Conservation (phyloP, 2,888 invertebrate species). For the Lasioglossum vierecki region DNA sequence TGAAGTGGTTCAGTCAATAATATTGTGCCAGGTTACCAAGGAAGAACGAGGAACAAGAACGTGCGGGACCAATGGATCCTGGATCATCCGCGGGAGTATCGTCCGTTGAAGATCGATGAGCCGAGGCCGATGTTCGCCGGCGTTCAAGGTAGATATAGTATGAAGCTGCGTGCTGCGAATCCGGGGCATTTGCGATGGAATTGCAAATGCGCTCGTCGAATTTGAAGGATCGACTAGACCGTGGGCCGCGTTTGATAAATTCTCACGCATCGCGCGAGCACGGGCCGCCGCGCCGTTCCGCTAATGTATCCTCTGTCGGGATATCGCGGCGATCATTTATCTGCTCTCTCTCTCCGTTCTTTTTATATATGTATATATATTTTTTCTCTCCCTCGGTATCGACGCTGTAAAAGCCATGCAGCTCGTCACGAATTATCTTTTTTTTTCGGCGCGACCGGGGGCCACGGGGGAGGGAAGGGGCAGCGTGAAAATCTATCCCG, state of each 20-base stretch:
- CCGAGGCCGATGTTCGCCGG: conserved; percentile 33
- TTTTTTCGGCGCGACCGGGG: background rate
- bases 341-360: background rate
- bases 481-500: conserved; percentile 30
- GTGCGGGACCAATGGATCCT: conserved; percentile 55
- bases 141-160: conserved; percentile 47
- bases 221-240: background rate
- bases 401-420: background rate
- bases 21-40: conserved; percentile 25
- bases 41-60: conserved; percentile 50
- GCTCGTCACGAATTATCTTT: conserved; percentile 11
- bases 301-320: background rate
- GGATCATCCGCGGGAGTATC: conserved; percentile 50
- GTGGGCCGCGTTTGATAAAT: background rate
- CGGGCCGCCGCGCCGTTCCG: background rate
- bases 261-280: background rate
- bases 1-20: conserved; percentile 13
- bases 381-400: background rate
- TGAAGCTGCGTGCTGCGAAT: background rate
- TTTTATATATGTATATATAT: background rate
- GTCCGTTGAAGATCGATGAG: conserved; percentile 54
- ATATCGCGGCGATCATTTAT: background rate
- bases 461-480: too few species aligned
- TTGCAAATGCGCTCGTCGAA: conserved; percentile 10
- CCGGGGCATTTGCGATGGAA: conserved; percentile 1